Evolutionary conservation across 2,113 vertebrate genomes (phyloP), one percentile per base, ranked within the genome.

Genomic region (Cromileptes altivelis): DNA sequence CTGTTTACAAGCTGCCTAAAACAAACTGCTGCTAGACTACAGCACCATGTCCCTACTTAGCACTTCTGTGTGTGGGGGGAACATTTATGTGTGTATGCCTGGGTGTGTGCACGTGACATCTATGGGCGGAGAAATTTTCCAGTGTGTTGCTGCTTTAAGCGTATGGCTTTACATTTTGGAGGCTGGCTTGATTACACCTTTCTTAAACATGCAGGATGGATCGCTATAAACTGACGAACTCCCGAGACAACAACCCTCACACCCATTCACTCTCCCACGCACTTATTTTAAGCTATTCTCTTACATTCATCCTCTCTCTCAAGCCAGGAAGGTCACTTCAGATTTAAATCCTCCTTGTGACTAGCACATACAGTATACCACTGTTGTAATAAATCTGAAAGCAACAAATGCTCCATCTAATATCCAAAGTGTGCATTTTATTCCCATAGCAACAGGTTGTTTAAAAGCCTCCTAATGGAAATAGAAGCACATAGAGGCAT

Each of bases 1-100:
- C 87, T 89, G 91, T 91, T 92, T 88, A 92, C 91, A 94, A 90
- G 91, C 91, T 91, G 92, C 75, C 89, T 86, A 91, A 94, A 92
- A 93, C 91, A 90, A 93, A 91, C 90, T 82, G 87, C 90, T 85
- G 82, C 83, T 86, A 79, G 80, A 90, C 88, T 80, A 80, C 75
- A 82, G 84, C 81, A 75, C 78, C 53, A 27, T 75, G 80, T 80
- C 78, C 76, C 85, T 90, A 80, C 85, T 93, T 89, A 87, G 80
- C 87, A 72, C 87, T 85, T 90, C n/a, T 61, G 70, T 67, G 33
- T 81, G 86, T 68, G 42, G 11, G 42, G 42, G 42, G 30, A 30
- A 45, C 10, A 60, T 64, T 15, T 65, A 37, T 13, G 37, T 65
- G 75, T 69, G 25, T 85, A 27, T 75, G 58, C 9, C 1, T 55